Evolutionary conservation across 2,797 vertebrate species (phyloP).

Genomic region (Ispidina lecontei): DNA sequence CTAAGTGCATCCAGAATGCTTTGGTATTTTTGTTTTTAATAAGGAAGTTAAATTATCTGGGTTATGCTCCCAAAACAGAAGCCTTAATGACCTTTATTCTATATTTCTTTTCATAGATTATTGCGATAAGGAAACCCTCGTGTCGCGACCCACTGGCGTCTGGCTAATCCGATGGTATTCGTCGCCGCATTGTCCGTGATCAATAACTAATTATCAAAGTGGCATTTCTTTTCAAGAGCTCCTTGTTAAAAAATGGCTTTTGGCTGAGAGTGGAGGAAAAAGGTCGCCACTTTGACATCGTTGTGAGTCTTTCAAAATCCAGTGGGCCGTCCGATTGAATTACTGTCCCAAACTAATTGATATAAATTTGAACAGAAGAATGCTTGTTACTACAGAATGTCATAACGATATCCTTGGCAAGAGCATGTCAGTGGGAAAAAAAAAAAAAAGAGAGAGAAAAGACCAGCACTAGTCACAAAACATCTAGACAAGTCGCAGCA

Average conservation of each 20-base stretch:
- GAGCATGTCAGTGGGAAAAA: slow-evolving; percentile 76
- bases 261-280: slow-evolving; percentile 86
- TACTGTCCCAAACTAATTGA: slow-evolving; percentile 93
- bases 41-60: slow-evolving; percentile 13
- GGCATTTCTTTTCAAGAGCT: slow-evolving; percentile 87
- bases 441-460: slow-evolving; percentile 64
- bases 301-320: slow-evolving; percentile 89
- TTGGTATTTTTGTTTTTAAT: slow-evolving; percentile 15
- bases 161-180: slow-evolving; percentile 89
- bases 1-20: background rate
- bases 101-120: slow-evolving; percentile 65
- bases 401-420: slow-evolving; percentile 88
- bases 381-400: slow-evolving; percentile 92
- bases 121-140: slow-evolving; percentile 87
- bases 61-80: slow-evolving; percentile 9
- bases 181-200: slow-evolving; percentile 90
- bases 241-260: slow-evolving; percentile 92
- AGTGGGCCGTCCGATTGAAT: slow-evolving; percentile 91
- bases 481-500: background rate
- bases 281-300: slow-evolving; percentile 88
- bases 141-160: slow-evolving; percentile 90
- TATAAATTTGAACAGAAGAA: slow-evolving; percentile 95
- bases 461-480: slow-evolving; percentile 37
- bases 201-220: slow-evolving; percentile 99
- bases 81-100: slow-evolving; percentile 63